Conservation (phyloP, 1,140 invertebrate species). For the Drosophila melanica region DNA sequence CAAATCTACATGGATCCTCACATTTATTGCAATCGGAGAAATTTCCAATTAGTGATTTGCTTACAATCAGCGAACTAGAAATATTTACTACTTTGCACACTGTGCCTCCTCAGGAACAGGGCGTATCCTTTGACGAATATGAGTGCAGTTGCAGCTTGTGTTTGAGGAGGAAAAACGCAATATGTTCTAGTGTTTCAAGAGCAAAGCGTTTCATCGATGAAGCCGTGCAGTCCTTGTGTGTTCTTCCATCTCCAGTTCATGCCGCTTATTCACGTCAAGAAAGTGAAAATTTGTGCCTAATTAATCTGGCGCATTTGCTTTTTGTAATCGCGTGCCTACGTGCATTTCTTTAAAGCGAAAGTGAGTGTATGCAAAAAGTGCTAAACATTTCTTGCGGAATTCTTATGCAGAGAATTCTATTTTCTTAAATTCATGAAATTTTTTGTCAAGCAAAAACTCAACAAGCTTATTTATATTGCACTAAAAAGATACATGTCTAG, state of each 20-base stretch:
- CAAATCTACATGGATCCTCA: background rate
- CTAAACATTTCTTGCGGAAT: background rate
- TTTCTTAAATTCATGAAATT: too few relatives aligned
- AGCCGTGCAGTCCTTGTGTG: background rate
- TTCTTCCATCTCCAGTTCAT: background rate
- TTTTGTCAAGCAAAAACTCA: too few relatives aligned
- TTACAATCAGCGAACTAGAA: conserved; percentile 8
- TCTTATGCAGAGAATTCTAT: background rate
- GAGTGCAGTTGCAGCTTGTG: conserved; percentile 10
- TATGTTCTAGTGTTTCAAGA: conserved; percentile 5
- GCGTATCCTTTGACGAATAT: background rate
- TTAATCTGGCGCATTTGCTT: conserved; percentile 42
- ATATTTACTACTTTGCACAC: background rate
- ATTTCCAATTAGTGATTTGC: background rate
- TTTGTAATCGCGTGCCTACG: conserved; percentile 38
- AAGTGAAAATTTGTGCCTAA: conserved; percentile 11
- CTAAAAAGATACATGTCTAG: too few relatives aligned
- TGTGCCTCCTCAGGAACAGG: background rate
- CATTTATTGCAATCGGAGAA: background rate
- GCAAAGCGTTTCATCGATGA: conserved; percentile 26
- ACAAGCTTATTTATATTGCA: too few relatives aligned
- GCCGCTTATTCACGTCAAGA: too few relatives aligned
- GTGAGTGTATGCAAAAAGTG: background rate
- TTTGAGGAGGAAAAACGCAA: background rate
- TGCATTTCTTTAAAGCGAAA: conserved; percentile 20